Evolutionary conservation across 2,113 vertebrate species (phyloP), one percentile per base, ranked within the genome.

Genomic region (Stigmatopora nigra): DNA sequence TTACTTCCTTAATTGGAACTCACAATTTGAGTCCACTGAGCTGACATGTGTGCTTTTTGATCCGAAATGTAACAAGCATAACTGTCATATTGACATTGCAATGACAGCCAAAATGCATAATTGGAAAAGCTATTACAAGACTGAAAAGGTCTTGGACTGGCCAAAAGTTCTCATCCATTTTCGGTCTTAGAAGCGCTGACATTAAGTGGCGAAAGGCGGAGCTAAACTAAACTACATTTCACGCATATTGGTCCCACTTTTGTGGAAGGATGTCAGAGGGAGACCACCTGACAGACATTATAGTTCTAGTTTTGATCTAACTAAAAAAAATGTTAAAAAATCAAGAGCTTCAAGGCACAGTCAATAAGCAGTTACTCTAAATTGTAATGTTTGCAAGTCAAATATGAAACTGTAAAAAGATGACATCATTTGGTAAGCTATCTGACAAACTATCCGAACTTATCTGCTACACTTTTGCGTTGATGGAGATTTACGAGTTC

Each of bases 1-100:
- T 64, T 65, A 75, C 45, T 67, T 49, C 56, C 55, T 60, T 35
- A 68, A n/a, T 19, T 38, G 38, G 20, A 19, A 61, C 15, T 47
- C 7, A 20, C 38, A 41, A 41, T 41, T 41, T 41, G 38, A 3
- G 38, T 44, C 36, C 36, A 41, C 49, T 52, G 11, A 52, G n/a
- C 46, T 48, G 14, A 13, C 14, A 41, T 41, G 38, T 41, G 38
- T 41, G 9, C 38, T 16, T 48, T 55, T 22, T 22, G 25, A 5
- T 15, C 53, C 25, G 7, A 56, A 35, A 12, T 16, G 12, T 7
- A 56, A 56, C 7, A 14, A 35, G 22, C 20, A 16, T 15, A 56
- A 13, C 11, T 48, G 46, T 15, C 46, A 48, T 48, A 48, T 48
- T 48, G 46, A 48, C 46, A 48, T 48, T 16, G 15, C 7, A 46